phyloP scores from a whole-genome alignment of 2,888 invertebrate species.

The Ichneumoninae sp. region DNA sequence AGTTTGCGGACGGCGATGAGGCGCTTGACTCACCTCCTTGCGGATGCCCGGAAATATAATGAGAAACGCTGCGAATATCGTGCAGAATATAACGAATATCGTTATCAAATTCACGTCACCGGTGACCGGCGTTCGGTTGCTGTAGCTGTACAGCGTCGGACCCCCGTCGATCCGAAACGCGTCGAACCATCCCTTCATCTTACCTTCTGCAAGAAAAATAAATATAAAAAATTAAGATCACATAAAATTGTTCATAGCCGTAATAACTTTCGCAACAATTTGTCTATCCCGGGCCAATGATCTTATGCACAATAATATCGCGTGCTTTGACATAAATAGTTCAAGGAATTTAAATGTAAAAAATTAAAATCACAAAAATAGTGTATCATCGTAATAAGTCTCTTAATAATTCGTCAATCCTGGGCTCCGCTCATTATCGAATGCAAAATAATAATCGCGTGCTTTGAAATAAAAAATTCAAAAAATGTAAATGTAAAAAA shows the following conservation, averaged over 20 bases:
- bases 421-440: too few species aligned
- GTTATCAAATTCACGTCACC: conserved; percentile 96
- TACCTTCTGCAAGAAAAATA: conserved; percentile 76
- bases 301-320: background rate
- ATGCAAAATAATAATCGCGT: background rate
- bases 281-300: background rate
- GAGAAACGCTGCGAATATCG: conserved; percentile 96
- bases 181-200: conserved; percentile 98
- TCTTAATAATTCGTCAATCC: too few species aligned
- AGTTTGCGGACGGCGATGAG: background rate
- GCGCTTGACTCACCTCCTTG: conserved; percentile 90
- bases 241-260: background rate
- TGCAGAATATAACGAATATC: conserved; percentile 94
- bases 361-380: background rate
- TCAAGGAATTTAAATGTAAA: background rate
- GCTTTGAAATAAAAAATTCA: background rate
- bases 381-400: too few species aligned
- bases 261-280: background rate
- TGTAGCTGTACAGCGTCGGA: conserved; percentile 97
- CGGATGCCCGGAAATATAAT: conserved; percentile 98
- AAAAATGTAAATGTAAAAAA: too few species aligned
- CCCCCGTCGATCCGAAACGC: conserved; percentile 98
- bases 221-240: background rate
- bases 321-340: background rate
- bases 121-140: conserved; percentile 97